These are phyloP conservation scores for Scaptomyza reducta DNA, from an alignment of 2,888 invertebrate genomes.

Conservation along the genomic window DNA sequence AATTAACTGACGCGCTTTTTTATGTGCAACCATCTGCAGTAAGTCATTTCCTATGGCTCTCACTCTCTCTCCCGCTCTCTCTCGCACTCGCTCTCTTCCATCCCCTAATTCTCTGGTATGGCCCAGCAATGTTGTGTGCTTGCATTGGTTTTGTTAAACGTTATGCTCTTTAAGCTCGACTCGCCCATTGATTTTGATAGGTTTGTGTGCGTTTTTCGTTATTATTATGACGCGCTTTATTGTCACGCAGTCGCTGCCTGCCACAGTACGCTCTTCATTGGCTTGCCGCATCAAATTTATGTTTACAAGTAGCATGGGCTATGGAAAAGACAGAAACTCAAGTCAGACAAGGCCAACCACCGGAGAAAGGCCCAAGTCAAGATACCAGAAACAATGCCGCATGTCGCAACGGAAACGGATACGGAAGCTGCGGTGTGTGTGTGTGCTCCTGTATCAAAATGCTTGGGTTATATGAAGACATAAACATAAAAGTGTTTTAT, in stretches of 20 bases:
- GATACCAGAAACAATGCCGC: constrained; percentile 57
- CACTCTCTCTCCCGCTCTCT: background rate
- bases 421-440: constrained; percentile 47
- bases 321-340: constrained; percentile 56
- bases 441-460: constrained; percentile 53
- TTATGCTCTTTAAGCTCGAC: constrained; percentile 19
- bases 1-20: constrained; percentile 76
- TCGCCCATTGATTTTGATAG: constrained; percentile 58
- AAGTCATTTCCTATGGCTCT: background rate
- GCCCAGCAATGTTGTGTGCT: constrained; percentile 12
- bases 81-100: background rate
- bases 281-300: constrained; percentile 71
- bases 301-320: constrained; percentile 71
- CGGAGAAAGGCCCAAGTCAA: constrained; percentile 26
- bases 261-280: constrained; percentile 50
- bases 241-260: constrained; percentile 64
- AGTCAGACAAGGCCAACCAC: constrained; percentile 7
- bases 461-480: constrained; percentile 78
- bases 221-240: constrained; percentile 76
- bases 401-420: constrained; percentile 68
- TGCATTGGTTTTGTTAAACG: constrained; percentile 13
- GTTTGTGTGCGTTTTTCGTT: constrained; percentile 33
- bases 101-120: background rate
- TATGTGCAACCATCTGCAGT: constrained; percentile 40
- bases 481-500: constrained; percentile 80